These are phyloP conservation scores for Pseudeuparius sepicola DNA, from an alignment of 2,888 invertebrate species.

Conservation along the genomic window DNA sequence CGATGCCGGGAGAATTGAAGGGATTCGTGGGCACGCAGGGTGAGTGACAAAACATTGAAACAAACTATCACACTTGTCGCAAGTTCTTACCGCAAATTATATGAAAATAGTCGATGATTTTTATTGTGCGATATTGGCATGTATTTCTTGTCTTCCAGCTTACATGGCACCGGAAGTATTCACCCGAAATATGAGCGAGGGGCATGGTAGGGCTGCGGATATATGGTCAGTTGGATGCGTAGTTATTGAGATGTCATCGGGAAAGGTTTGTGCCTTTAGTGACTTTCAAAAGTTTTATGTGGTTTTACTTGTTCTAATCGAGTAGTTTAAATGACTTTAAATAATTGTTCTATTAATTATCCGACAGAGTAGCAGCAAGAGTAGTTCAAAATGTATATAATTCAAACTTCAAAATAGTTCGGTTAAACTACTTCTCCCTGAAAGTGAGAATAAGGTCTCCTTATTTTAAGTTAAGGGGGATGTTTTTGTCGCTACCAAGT, in stretches of 20 bases:
- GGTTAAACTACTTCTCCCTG: too few relatives aligned
- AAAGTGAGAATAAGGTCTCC: too few relatives aligned
- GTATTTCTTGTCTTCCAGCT: slow-evolving; percentile 48
- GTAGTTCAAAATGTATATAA: too few relatives aligned
- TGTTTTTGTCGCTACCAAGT: too few relatives aligned
- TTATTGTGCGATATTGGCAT: slow-evolving; percentile 8
- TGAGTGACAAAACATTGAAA: slow-evolving; percentile 36
- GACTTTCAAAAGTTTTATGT: too few relatives aligned
- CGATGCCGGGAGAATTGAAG: slow-evolving; percentile 77
- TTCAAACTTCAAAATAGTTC: too few relatives aligned
- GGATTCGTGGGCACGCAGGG: slow-evolving; percentile 91
- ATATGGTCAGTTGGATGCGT: slow-evolving; percentile 96
- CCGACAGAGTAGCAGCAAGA: too few relatives aligned
- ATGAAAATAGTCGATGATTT: too few relatives aligned
- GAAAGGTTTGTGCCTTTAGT: slow-evolving; percentile 60
- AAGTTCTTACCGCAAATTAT: background rate
- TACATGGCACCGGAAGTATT: slow-evolving; percentile 98
- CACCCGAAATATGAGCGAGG: slow-evolving; percentile 64
- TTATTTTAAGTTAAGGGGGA: too few relatives aligned
- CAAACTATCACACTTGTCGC: background rate
- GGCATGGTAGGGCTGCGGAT: slow-evolving; percentile 89
- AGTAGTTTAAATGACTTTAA: too few relatives aligned
- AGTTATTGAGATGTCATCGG: slow-evolving; percentile 90
- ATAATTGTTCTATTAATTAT: too few relatives aligned
- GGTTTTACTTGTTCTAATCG: too few relatives aligned